Base-by-base conservation (phyloP, 2,888 invertebrate species). In the Osedax fenrisi region DNA sequence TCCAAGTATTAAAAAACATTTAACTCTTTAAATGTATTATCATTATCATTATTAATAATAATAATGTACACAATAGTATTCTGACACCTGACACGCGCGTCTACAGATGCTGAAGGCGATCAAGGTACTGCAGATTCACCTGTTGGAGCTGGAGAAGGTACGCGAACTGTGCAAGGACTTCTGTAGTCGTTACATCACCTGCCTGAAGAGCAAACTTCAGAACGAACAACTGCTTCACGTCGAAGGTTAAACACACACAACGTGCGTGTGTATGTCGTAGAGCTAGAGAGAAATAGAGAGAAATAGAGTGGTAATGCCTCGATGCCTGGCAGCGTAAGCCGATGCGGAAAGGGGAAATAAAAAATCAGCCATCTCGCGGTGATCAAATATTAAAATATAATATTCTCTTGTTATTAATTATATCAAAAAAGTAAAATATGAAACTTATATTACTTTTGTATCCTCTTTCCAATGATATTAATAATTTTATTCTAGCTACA, bases 81-180 rank as follows among this genome's bases (percentile, higher is more conserved):
- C 10, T 62, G n/a, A 21, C 17, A 3, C 26, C 22, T 41, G 10
- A 17, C 17, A 41, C 5, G 17, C 41, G 17, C 17, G 41, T 41
- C 80, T 81, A 22, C 85, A 91, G 90, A 91, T 91, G 91, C 89
- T 91, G 78, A 90, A 90, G 86, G 90, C 90, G 73, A 90, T 92
- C 81, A 92, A 94, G 88, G 94, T 94, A 77, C 87, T 94, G 78
- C 87, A 94, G 81, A 94, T 94, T 84, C 94, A 94, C 85, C 88
- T 94, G 70, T 85, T 94, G 79, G 94, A 94, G 84, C 86, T 94
- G 83, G 92, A 94, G 85, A 94, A 94, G 85, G 94, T 94, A 21
- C 92, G 93, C 85, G 94, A 94, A 85, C 84, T 94, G 80, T 94
- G 94, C 86, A 91, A 92, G 81, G 94, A 94, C 86, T 94, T 94